Percentiles rank a stretch among this genome's conserved stretches.
Evolutionary conservation across 1,140 invertebrate genomes (phyloP).

Genomic region (Papilio helenus): DNA sequence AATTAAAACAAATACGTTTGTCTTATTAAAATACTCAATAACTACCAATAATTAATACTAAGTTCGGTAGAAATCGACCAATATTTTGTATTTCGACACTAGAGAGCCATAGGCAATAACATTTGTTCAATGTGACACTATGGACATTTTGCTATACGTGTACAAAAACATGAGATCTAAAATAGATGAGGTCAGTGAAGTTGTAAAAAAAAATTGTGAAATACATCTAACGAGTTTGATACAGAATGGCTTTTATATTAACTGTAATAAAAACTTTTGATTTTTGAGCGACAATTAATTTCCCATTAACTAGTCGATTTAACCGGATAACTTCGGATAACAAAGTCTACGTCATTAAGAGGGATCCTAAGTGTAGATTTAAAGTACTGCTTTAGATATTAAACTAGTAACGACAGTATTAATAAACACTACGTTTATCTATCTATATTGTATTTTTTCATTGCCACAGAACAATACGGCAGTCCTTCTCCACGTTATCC

Average conservation of each 20-base stretch:
- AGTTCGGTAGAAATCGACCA: too few species aligned
- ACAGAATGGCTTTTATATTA: neutral
- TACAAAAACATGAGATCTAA: neutral
- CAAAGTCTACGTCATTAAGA: too few species aligned
- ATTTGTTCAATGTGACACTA: neutral
- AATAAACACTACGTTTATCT: too few species aligned
- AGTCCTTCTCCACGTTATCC: conserved; percentile 62
- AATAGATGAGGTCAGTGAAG: neutral
- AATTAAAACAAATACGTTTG: neutral
- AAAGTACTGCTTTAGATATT: neutral
- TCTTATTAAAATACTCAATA: neutral
- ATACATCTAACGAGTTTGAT: neutral
- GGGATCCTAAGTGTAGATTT: too few species aligned
- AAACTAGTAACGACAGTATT: neutral
- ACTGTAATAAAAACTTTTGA: neutral
- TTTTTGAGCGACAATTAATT: too few species aligned
- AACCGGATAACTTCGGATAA: too few species aligned
- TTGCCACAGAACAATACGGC: conserved; percentile 64
- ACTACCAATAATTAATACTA: neutral
- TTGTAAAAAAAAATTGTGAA: neutral
- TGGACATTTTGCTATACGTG: neutral
- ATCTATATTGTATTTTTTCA: conserved; percentile 27
- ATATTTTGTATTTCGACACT: too few species aligned
- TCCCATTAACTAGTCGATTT: neutral
- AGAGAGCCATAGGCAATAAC: neutral